These are phyloP conservation scores for Schrankia costaestrigalis DNA, from an alignment of 2,888 invertebrate species.

Conservation along the genomic window DNA sequence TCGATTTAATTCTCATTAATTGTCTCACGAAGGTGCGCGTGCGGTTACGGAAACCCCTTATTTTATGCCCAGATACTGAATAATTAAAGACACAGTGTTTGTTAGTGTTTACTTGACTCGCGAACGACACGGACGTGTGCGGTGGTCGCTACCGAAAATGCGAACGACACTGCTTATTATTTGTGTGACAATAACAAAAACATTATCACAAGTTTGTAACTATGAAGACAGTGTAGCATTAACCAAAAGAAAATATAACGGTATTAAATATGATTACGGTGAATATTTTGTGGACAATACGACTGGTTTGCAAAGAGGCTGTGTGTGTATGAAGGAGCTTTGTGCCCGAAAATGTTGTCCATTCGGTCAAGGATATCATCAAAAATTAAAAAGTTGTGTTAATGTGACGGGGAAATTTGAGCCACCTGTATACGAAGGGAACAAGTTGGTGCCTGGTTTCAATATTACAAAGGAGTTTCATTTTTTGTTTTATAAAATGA, in stretches of 20 bases:
- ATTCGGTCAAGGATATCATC: constrained; percentile 38
- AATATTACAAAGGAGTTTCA: constrained; percentile 41
- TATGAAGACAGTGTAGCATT: constrained; percentile 9
- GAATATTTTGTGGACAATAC: constrained; percentile 43
- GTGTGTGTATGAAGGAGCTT: constrained; percentile 41
- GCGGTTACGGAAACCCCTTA: constrained; percentile 15
- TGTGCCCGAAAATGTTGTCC: constrained; percentile 60
- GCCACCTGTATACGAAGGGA: constrained; percentile 44
- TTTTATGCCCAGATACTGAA: constrained; percentile 9
- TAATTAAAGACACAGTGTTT: constrained; percentile 5
- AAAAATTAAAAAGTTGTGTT: constrained; percentile 6
- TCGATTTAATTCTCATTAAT: constrained; percentile 12
- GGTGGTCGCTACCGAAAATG: too few species aligned
- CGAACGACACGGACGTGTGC: constrained; percentile 21
- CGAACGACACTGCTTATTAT: constrained; percentile 7
- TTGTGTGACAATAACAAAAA: constrained; percentile 10
- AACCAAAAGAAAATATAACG: constrained; percentile 24
- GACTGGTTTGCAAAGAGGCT: constrained; percentile 37
- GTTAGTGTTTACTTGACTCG: constrained; percentile 18
- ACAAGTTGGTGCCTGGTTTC: constrained; percentile 20
- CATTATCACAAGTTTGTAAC: constrained; percentile 17
- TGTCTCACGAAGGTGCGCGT: constrained; percentile 10
- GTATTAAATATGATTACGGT: constrained; percentile 32
- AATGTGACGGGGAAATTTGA: constrained; percentile 22
- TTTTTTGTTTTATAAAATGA: constrained; percentile 42